Conservation (phyloP, 2,888 invertebrate genomes). For the Prosapia bicincta region DNA sequence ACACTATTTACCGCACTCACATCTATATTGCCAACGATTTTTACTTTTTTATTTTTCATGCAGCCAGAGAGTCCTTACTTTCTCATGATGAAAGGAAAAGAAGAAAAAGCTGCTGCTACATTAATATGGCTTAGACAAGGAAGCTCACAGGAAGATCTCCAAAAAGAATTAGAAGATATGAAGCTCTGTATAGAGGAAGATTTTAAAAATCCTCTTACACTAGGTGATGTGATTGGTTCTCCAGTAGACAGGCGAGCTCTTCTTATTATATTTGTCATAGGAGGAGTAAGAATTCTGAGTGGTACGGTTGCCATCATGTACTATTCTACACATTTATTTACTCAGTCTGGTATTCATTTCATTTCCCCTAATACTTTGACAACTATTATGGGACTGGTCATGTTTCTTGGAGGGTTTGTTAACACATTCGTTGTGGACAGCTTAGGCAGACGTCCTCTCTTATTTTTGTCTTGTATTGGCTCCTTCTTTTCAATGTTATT, state of each 20-base stretch:
- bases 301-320: constrained; percentile 27
- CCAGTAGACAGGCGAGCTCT: constrained; percentile 22
- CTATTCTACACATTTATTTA: constrained; percentile 32
- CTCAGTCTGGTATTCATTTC: not conserved
- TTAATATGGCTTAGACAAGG: not conserved
- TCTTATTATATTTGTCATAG: constrained; percentile 23
- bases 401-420: not conserved
- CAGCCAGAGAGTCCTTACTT: constrained; percentile 9
- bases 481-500: constrained; percentile 23
- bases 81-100: constrained; percentile 4
- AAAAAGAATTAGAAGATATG: constrained; percentile 11
- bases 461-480: constrained; percentile 29
- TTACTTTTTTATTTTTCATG: not conserved
- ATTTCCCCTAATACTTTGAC: constrained; percentile 23
- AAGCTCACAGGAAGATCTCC: not conserved
- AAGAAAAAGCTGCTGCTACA: not conserved
- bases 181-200: constrained; percentile 25
- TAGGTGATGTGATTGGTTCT: constrained; percentile 23
- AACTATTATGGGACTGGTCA: constrained; percentile 20
- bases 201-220: constrained; percentile 16
- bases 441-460: constrained; percentile 7
- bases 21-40: constrained; percentile 1
- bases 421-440: constrained; percentile 15
- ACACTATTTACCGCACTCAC: constrained; percentile 2
- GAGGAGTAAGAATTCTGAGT: constrained; percentile 19